A percentile compares a stretch with the other conserved stretches of the same genome.
Evolutionary conservation across 1,140 invertebrate species (phyloP).

Genomic region (Aphis gossypii): DNA sequence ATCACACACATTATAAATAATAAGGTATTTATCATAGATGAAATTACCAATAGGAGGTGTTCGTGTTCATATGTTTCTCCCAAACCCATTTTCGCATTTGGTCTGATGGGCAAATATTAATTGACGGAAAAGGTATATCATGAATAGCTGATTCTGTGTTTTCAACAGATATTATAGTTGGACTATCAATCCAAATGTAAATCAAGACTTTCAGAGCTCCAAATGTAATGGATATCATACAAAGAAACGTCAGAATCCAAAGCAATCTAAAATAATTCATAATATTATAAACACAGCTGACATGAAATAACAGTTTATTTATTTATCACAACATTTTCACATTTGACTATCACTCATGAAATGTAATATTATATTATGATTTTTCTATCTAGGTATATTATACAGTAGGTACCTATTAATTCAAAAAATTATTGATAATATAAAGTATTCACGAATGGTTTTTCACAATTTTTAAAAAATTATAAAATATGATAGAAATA

Average conservation of each 20-base stretch:
- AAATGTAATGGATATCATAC: neutral
- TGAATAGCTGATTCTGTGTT: conserved; percentile 37
- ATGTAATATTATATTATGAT: too few species aligned
- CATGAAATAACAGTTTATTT: neutral
- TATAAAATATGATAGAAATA: too few species aligned
- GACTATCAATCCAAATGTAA: neutral
- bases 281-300: neutral
- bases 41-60: neutral
- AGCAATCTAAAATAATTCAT: neutral
- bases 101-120: neutral
- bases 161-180: conserved; percentile 15
- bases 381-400: too few species aligned
- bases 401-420: too few species aligned
- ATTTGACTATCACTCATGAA: neutral
- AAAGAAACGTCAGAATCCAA: neutral
- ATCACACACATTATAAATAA: neutral
- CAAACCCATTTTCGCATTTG: conserved; percentile 39
- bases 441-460: too few species aligned
- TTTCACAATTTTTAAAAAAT: too few species aligned
- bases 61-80: neutral
- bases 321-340: neutral
- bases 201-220: neutral
- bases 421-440: neutral
- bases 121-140: conserved; percentile 30
- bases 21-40: neutral